These are phyloP conservation scores for Biston betularia DNA, from an alignment of 2,888 invertebrate genomes.

Conservation along the genomic window DNA sequence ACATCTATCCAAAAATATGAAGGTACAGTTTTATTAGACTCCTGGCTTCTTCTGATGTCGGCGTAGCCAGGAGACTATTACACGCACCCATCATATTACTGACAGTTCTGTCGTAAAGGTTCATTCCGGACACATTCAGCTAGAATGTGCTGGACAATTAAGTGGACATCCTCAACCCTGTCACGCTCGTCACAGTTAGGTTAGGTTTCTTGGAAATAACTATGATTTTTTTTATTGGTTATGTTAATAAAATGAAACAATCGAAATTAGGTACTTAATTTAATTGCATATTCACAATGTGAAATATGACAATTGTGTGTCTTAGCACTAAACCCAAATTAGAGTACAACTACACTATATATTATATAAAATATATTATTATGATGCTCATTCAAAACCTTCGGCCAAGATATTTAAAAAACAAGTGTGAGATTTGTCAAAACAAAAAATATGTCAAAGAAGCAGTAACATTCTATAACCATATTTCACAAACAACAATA, in stretches of 20 bases:
- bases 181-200: too few species aligned
- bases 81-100: too few species aligned
- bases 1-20: too few species aligned
- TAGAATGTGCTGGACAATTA: too few species aligned
- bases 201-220: too few species aligned
- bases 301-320: slow-evolving; percentile 59
- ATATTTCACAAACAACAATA: neutral
- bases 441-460: slow-evolving; percentile 1
- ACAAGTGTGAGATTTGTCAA: slow-evolving; percentile 14
- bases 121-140: too few species aligned
- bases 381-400: slow-evolving; percentile 25
- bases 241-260: slow-evolving; percentile 31
- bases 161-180: too few species aligned
- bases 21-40: too few species aligned
- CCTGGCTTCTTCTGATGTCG: too few species aligned
- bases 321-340: slow-evolving; percentile 53
- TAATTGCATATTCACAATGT: slow-evolving; percentile 60
- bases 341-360: slow-evolving; percentile 39
- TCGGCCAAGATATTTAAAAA: slow-evolving; percentile 15
- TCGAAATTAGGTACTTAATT: slow-evolving; percentile 44
- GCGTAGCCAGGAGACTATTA: too few species aligned
- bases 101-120: too few species aligned
- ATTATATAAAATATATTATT: slow-evolving; percentile 28
- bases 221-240: neutral
- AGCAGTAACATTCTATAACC: neutral